A percentile compares a stretch with the other conserved stretches of the same genome.
Conservation (phyloP, 1,140 invertebrate genomes). For the Hermetia illucens region DNA sequence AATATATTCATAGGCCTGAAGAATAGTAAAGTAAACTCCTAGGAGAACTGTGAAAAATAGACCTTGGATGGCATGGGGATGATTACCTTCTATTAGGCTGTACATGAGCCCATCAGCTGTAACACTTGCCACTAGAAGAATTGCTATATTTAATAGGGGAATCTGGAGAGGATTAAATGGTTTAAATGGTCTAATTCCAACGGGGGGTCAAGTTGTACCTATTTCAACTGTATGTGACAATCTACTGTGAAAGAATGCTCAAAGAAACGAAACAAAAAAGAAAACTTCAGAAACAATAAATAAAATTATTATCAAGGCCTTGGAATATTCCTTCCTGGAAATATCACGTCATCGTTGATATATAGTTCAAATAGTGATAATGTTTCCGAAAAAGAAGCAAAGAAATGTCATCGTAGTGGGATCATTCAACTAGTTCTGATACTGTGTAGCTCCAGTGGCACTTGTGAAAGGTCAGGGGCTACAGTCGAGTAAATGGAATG, state of each 20-base stretch:
- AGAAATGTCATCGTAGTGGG: conserved; percentile 31
- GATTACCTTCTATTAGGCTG: conserved; percentile 36
- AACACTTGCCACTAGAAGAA: conserved; percentile 39
- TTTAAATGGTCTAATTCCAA: conserved; percentile 38
- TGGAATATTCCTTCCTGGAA: conserved; percentile 39
- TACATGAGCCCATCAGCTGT: conserved; percentile 43
- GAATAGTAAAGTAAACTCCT: conserved; percentile 37
- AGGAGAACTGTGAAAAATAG: conserved; percentile 39
- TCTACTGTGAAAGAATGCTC: conserved; percentile 47
- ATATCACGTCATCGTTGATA: conserved; percentile 50
- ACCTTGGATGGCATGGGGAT: conserved; percentile 29
- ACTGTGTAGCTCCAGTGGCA: no score
- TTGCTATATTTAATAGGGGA: conserved; percentile 43
- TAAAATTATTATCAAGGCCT: conserved; percentile 42
- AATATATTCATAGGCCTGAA: conserved; percentile 34
- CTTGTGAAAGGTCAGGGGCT: no score
- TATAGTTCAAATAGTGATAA: conserved; percentile 33
- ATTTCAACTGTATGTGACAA: conserved; percentile 44
- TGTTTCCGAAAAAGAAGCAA: conserved; percentile 32
- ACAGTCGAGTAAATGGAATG: no score
- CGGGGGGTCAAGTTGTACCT: conserved; percentile 40
- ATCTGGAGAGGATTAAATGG: conserved; percentile 43
- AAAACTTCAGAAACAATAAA: conserved; percentile 49
- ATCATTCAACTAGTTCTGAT: conserved; percentile 34
- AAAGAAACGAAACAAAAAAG: conserved; percentile 47